Base-by-base conservation (phyloP, 1,140 invertebrate species). In the Holcopasites calliopsidis region DNA sequence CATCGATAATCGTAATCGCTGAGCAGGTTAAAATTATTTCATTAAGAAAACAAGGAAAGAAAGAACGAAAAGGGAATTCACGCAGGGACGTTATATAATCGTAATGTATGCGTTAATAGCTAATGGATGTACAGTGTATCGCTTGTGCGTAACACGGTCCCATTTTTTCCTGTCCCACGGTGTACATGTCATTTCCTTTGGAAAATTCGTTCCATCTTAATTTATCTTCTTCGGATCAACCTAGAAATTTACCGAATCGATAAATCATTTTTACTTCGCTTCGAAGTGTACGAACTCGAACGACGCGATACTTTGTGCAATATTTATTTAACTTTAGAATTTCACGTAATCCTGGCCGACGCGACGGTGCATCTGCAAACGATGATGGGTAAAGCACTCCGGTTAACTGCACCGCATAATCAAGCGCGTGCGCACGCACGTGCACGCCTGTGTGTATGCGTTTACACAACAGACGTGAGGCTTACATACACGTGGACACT, bases 1-100 rank as follows among this genome's bases (percentile, higher is more conserved):
- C n/a, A n/a, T n/a, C n/a, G n/a, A n/a, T n/a, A n/a, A 55, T 44
- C 8, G 10, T 40, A 33, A 31, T 58, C 44, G 16, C 44, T 47
- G 44, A 13, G 4, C 18, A 5, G 2, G 21, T 31, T 23, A 18
- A 40, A 49, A n/a, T 2, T 16, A 50, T 33, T n/a, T 31, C 26
- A 31, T 26, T 2, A 23, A 28, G n/a, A 31, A 31, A 26, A 58
- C 33, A 57, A 52, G 35, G 18, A 40, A 38, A 42, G 49, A 42
- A 40, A 31, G 40, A 72, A 33, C 11, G 18, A 47, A 49, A 84
- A 81, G 77, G 75, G 76, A 79, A 84, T 78, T 84, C 64, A 76
- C 72, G 70, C 66, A 85, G 81, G 77, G 79, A 80, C 57, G 81
- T 88, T 88, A 88, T 80, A 85, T 88, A 88, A 87, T 71, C 77